A percentile compares a stretch with the other conserved stretches of the same genome.
These are phyloP conservation scores for Lysiphlebus fabarum DNA, from an alignment of 1,140 invertebrate genomes.

Conservation along the genomic window DNA sequence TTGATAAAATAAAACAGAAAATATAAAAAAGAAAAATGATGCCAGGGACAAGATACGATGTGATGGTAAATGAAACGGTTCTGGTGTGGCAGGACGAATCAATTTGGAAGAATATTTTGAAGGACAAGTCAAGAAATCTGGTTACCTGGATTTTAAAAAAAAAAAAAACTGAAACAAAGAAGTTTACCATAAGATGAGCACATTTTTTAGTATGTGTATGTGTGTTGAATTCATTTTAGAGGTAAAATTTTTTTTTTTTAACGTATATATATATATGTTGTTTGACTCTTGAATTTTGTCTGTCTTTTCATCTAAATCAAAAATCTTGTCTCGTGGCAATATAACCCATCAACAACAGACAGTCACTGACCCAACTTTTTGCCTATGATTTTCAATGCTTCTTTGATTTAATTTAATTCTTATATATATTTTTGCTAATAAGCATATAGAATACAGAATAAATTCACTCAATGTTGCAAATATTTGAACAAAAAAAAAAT, in stretches of 20 bases:
- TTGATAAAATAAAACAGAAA: no score
- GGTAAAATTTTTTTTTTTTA: background rate
- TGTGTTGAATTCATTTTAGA: background rate
- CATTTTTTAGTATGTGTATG: no score
- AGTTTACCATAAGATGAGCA: background rate
- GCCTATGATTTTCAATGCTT: no score
- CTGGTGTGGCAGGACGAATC: slow-evolving; percentile 27
- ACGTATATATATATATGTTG: slow-evolving; percentile 5
- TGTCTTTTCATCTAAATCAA: slow-evolving; percentile 52
- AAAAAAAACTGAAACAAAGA: slow-evolving; percentile 31
- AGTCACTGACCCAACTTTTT: slow-evolving; percentile 35
- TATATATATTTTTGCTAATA: no score
- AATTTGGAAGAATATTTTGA: slow-evolving; percentile 29
- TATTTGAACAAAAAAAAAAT: no score
- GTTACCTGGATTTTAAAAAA: slow-evolving; percentile 37
- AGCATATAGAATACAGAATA: no score
- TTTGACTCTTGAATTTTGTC: background rate
- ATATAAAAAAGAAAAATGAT: slow-evolving; percentile 18
- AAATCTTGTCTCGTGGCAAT: slow-evolving; percentile 42
- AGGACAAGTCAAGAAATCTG: slow-evolving; percentile 16
- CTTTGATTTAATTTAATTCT: no score
- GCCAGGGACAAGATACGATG: slow-evolving; percentile 12
- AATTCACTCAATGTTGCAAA: no score
- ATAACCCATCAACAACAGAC: slow-evolving; percentile 26
- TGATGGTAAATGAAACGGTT: slow-evolving; percentile 13